phyloP scores from a whole-genome alignment of 2,113 vertebrate genomes.

The Hassar affinis region DNA sequence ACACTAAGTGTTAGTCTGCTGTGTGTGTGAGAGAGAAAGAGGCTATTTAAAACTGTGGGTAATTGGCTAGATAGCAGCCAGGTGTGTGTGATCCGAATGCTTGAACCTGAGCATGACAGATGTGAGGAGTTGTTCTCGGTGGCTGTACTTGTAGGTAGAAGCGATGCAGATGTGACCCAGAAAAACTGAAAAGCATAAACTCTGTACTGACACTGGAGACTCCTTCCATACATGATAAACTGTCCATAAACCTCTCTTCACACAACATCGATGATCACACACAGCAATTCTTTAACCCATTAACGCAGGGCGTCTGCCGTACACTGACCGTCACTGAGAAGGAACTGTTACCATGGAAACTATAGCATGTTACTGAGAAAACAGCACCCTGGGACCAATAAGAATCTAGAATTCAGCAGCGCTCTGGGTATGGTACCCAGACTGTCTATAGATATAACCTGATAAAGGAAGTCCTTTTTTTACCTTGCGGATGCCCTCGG shows the following conservation, averaged over 20 bases:
- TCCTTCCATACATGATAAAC: not conserved
- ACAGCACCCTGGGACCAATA: not conserved
- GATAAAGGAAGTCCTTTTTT: not conserved
- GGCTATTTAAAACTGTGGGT: too few relatives aligned
- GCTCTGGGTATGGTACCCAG: not conserved
- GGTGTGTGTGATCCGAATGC: too few relatives aligned
- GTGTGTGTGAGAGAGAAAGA: too few relatives aligned
- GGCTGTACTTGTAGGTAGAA: too few relatives aligned
- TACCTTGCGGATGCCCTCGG: slow-evolving; percentile 96
- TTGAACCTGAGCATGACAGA: too few relatives aligned
- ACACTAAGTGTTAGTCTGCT: too few relatives aligned
- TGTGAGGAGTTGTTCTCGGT: too few relatives aligned
- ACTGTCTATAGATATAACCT: not conserved
- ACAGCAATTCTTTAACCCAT: not conserved
- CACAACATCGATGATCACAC: not conserved
- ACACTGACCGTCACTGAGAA: too few relatives aligned
- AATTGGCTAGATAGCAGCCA: too few relatives aligned
- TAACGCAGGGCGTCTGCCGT: not conserved
- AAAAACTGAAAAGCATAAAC: too few relatives aligned
- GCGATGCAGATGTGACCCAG: too few relatives aligned
- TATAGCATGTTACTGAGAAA: not conserved
- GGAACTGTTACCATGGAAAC: not conserved
- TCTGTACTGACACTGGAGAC: not conserved
- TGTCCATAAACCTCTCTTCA: not conserved
- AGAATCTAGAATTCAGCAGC: not conserved